Base-by-base conservation (phyloP, 2,113 vertebrate species). In the Salvator merianae region DNA sequence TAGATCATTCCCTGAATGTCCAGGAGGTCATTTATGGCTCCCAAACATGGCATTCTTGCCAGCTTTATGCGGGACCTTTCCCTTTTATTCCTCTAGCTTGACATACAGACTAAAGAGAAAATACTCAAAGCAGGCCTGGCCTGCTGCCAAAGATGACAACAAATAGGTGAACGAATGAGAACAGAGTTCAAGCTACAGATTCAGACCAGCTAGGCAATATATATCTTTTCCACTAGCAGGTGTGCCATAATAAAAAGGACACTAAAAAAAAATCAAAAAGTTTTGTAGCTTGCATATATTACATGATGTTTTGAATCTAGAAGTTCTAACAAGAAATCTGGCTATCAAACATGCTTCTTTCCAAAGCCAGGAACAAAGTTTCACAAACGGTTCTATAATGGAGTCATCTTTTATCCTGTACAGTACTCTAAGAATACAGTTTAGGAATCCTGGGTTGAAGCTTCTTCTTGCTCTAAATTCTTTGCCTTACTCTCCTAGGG, bases 21-120 rank as follows among this genome's bases (percentile, higher is more conserved):
- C 79, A 71, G n/a, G 53, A n/a, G 47, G 10, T 85, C 83, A 77
- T 85, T 78, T 81, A 30, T 82, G 86, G 91, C 88, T 88, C 91
- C 78, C 63, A 93, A 50, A 71, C 65, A 81, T 66, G 62, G 63
- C n/a, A 83, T 30, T 83, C 47, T 63, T 76, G 24, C 32, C n/a
- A 47, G 40, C 20, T 26, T 34, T n/a, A 66, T 50, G 22, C 30
- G 65, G 36, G 32, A 83, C 28, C n/a, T 75, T 32, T 43, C 18
- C 38, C 38, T 10, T 59, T 59, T 59, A 59, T 59, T 59, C 18
- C n/a, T 34, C 14, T 34, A 10, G 24, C 43, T 14, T 50, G 26
- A 66, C 10, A 84, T 47, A 26, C 16, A 38, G 32, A 26, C 40
- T 68, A 59, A 86, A 69, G 59, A 30, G 36, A 80, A 84, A 76